Base-by-base conservation (phyloP, 2,888 invertebrate species). In the Pristionchus exspectatus region DNA sequence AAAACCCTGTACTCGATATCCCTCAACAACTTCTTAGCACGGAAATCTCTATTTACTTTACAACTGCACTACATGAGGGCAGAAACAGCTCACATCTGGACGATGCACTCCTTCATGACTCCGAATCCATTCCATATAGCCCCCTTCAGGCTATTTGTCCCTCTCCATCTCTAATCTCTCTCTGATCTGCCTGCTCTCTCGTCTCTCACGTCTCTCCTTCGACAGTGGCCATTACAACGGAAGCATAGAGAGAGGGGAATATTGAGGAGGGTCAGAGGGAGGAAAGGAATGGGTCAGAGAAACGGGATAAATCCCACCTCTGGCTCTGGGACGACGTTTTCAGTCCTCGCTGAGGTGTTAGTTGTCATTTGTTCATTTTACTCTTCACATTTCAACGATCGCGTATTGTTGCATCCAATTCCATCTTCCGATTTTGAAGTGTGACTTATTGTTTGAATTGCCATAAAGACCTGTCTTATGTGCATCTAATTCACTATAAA, bases 201-300 rank as follows among this genome's bases (percentile, higher is more conserved):
- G 9, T 59, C 66, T 50, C 85, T 66, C 85, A 24, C 85, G 24
- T 44, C 21, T 50, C 81, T 81, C 38, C 77, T 59, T n/a, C 77
- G 4, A 5, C 74, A 74, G 81, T 54, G 50, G 50, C 81, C 81
- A 81, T 81, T 81, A 81, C 81, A 81, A 44, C 81, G 81, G 81
- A 81, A 81, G 81, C 72, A 30, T 33, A 72, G 72, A 30, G 72
- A 16, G 81, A 77, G 77, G 12, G 74, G 9, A 50, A 50, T 50
- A 77, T 77, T 77, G 44, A 38, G 77, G 30, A 44, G 63, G 77
- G 77, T 44, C 38, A 77, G 77, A 77, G 77, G 21, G 77, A n/a
- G 77, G 81, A 27, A 54, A 81, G 81, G 81, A 81, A n/a, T 44
- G 54, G 81, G 44, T 21, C 38, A 44, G 81, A 77, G 44, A 27